These are phyloP conservation scores for Pteria penguin DNA, from an alignment of 2,888 invertebrate species.

Conservation along the genomic window DNA sequence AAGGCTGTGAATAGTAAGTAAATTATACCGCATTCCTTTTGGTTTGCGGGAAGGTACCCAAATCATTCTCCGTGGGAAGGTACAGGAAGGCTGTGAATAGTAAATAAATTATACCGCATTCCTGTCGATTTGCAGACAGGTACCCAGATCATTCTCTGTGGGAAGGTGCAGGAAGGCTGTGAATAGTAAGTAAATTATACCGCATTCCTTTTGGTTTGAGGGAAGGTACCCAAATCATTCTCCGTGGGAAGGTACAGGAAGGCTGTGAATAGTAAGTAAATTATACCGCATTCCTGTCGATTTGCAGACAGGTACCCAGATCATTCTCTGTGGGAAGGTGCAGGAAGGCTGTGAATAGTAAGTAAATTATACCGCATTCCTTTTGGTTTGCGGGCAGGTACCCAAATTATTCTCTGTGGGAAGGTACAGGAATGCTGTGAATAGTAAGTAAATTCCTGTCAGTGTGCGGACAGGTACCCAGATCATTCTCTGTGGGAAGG, in stretches of 20 bases:
- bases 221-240: conserved; percentile 58
- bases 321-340: too few relatives aligned
- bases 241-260: conserved; percentile 57
- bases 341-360: too few relatives aligned
- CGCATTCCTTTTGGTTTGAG: conserved; percentile 60
- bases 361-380: too few relatives aligned
- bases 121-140: conserved; percentile 61
- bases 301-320: too few relatives aligned
- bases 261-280: conserved; percentile 56
- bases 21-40: conserved; percentile 52
- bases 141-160: conserved; percentile 60
- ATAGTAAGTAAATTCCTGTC: too few relatives aligned
- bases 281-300: too few relatives aligned
- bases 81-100: conserved; percentile 53
- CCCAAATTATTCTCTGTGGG: too few relatives aligned
- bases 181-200: conserved; percentile 49
- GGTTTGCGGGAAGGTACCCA: conserved; percentile 60
- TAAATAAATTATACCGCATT: conserved; percentile 48
- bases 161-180: conserved; percentile 55
- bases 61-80: conserved; percentile 60
- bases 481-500: too few relatives aligned
- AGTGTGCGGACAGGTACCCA: too few relatives aligned
- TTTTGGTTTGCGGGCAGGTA: too few relatives aligned
- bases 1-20: conserved; percentile 55
- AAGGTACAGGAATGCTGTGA: too few relatives aligned